Base-by-base conservation (phyloP, 2,113 vertebrate species). In the Clarias gariepinus region DNA sequence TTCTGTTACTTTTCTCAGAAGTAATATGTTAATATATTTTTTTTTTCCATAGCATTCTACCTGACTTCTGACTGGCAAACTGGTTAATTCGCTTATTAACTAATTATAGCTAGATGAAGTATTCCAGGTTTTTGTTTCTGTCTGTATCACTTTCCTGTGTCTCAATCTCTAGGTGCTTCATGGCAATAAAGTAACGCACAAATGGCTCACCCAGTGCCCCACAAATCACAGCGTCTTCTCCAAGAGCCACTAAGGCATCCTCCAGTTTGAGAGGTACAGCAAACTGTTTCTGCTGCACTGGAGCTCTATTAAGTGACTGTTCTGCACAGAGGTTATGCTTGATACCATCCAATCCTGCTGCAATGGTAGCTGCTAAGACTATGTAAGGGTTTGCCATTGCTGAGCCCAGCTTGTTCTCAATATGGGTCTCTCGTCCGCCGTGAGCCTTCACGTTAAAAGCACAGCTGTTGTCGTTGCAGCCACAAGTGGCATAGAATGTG, bases 151-250 rank as follows among this genome's bases (percentile, higher is more conserved):
- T 89, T 91, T 97, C 96, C 92, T 99, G 95, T 0, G 95, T 97
- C 93, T 98, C 97, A 87, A 99, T 94, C 90, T 99, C 97, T 85
- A 97, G 96, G 78, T 93, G 96, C 90, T 99, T 99, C 96, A 99
- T 96, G 82, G 96, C 96, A 52, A 98, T 92, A 91, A 99, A 99
- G 85, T 97, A 97, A 18, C 94, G 95, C 68, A 97, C 92, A 76
- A 99, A 99, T 13, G 95, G 94, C 86, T 99, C 96, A 0, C 97
- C 97, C 0, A 99, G 92, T 1, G 96, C 93, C 77, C 94, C 92
- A 89, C 92, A 90, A 68, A 99, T 95, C 87, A 96, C 94, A 0
- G 91, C 89, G 76, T 99, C 97, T 68, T 96, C 96, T 52, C 92
- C 95, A 0, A 98, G 89, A 0, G 94, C 96, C 81, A 94, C 90